A percentile compares a stretch with the other conserved stretches of the same genome.
These are phyloP conservation scores for Lateolabrax maculatus DNA, from an alignment of 2,797 vertebrate species.

Conservation along the genomic window DNA sequence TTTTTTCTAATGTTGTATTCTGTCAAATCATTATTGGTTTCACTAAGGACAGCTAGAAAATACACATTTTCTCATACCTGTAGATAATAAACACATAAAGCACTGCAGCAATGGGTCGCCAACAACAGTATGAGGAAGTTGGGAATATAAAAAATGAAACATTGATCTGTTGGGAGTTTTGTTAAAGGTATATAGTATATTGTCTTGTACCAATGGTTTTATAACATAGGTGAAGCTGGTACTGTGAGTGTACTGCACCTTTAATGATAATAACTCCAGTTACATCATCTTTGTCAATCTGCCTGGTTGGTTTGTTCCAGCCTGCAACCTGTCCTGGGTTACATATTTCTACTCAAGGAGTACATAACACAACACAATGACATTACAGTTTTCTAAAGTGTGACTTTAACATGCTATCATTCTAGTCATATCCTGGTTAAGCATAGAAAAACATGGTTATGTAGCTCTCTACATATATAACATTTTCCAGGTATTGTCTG, in stretches of 20 bases:
- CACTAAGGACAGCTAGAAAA: neutral
- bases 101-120: neutral
- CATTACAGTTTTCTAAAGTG: no score
- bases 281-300: neutral
- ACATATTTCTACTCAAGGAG: no score
- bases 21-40: neutral
- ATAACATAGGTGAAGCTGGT: neutral
- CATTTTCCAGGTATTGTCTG: neutral
- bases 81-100: neutral
- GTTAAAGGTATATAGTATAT: neutral
- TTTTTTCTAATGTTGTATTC: neutral
- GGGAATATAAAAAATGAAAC: accelerated
- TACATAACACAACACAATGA: no score
- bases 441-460: neutral
- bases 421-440: no score
- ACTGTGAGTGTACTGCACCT: slow-evolving; percentile 10
- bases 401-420: no score
- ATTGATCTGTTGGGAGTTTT: neutral
- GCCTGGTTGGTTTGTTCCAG: neutral
- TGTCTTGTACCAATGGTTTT: neutral
- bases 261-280: neutral
- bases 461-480: neutral
- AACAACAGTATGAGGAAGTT: neutral
- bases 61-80: slow-evolving; percentile 6
- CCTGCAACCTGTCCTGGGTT: neutral